These are phyloP conservation scores for Leptarthrus brevirostris DNA, from an alignment of 2,888 invertebrate genomes.

Conservation along the genomic window DNA sequence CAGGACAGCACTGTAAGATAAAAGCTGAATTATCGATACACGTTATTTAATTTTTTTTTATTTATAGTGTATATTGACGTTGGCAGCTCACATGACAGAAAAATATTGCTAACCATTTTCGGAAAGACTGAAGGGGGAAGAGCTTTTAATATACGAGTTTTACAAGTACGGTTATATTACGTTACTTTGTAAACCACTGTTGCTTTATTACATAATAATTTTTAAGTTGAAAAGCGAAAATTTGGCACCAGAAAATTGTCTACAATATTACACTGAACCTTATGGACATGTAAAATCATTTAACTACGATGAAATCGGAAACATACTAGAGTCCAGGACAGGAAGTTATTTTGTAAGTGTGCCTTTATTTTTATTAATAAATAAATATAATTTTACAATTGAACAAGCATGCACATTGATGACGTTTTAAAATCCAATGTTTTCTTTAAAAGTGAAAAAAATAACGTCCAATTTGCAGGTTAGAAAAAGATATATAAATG, in stretches of 20 bases:
- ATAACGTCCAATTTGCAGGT: too few species aligned
- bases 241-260: slow-evolving; percentile 71
- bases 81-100: slow-evolving; percentile 70
- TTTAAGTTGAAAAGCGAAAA: slow-evolving; percentile 65
- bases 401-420: too few species aligned
- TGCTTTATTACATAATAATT: too few species aligned
- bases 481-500: too few species aligned
- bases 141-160: slow-evolving; percentile 75
- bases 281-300: slow-evolving; percentile 76
- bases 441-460: too few species aligned
- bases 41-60: neutral
- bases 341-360: slow-evolving; percentile 74
- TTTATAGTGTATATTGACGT: slow-evolving; percentile 79
- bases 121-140: slow-evolving; percentile 70
- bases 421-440: too few species aligned
- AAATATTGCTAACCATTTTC: slow-evolving; percentile 75
- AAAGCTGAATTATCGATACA: neutral
- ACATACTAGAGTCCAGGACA: slow-evolving; percentile 69
- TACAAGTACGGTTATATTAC: slow-evolving; percentile 64
- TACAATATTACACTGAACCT: slow-evolving; percentile 74
- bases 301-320: slow-evolving; percentile 74
- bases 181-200: neutral
- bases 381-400: too few species aligned
- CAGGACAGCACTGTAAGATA: slow-evolving; percentile 78
- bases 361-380: too few species aligned